Base-by-base conservation (phyloP, 2,888 invertebrate species). In the Ectemnius cavifrons region DNA sequence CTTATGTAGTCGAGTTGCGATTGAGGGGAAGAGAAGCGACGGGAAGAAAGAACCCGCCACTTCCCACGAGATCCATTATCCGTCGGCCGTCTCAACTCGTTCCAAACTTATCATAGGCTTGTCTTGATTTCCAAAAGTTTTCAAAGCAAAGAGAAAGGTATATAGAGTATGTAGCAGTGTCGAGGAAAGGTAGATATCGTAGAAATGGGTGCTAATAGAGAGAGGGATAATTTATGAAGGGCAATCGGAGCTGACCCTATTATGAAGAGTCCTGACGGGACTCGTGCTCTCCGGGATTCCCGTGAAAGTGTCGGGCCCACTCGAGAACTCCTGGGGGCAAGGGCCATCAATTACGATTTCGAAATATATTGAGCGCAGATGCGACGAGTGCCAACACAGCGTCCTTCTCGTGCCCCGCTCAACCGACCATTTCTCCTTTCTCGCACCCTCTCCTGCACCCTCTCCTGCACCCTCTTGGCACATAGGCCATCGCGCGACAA, bases 321-420 rank as follows among this genome's bases (percentile, higher is more conserved):
- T 87, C 81, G 84, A 67, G 77, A 79, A 76, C 73, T 70, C 72
- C 73, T 77, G 77, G 75, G 80, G 78, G 70, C 84, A 77, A 76
- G 74, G 86, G 86, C 87, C 89, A 89, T 89, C 88, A 88, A 89
- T 89, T 88, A 86, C 85, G 82, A 90, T 89, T 84, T 87, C 8
- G 79, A 86, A 89, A 89, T 89, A 88, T 88, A 89, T 89, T 88
- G 88, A 88, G 88, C 85, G 89, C 89, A 89, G 89, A 89, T 89
- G 89, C 86, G 85, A 85, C 84, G 86, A 86, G 86, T 85, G 84
- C 82, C 84, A 80, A 85, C 81, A 80, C 66, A 23, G 3, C 23
- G 23, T 23, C 62, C 14, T 61, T 59, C n/a, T 47, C 47, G 2
- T n/a, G n/a, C 47, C 78, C 52, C 87, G 77, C 68, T 86, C 86